Evolutionary conservation across 2,888 invertebrate genomes (phyloP).

Genomic region (Rhodophaea formosa): DNA sequence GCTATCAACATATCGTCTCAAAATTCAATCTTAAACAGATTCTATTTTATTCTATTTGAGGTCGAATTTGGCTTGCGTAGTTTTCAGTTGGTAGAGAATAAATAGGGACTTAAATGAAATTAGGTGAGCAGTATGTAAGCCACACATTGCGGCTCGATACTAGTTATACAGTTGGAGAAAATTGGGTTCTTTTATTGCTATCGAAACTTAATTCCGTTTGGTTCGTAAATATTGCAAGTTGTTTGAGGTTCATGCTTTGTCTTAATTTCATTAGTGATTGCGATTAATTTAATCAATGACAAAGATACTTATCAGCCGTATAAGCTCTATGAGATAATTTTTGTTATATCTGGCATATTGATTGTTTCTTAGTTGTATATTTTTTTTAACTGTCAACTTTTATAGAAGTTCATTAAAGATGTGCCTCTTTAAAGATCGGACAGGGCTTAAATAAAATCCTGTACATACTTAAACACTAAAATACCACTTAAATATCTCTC

Average conservation of each 20-base stretch:
- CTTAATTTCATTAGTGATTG: not conserved
- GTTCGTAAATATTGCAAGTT: not conserved
- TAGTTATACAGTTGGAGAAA: constrained; percentile 6
- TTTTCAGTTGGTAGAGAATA: not conserved
- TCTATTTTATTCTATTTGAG: not conserved
- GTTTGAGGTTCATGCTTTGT: not conserved
- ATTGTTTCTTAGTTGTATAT: no score
- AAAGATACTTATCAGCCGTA: no score
- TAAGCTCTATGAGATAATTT: no score
- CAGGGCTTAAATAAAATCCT: no score
- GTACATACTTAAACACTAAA: not conserved
- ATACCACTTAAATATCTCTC: constrained; percentile 1
- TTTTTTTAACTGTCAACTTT: no score
- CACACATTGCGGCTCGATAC: constrained; percentile 2
- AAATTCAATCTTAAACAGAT: not conserved
- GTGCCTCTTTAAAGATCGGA: no score
- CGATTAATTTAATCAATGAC: not conserved
- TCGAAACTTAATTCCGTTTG: constrained; percentile 4
- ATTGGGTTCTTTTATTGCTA: constrained; percentile 10
- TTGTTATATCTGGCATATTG: no score
- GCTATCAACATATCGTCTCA: constrained; percentile 4
- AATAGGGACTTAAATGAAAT: constrained; percentile 11
- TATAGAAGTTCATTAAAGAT: no score
- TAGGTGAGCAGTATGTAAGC: constrained; percentile 12
- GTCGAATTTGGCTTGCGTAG: not conserved